Conservation (phyloP, 2,888 invertebrate genomes). For the Lithophane leautieri region DNA sequence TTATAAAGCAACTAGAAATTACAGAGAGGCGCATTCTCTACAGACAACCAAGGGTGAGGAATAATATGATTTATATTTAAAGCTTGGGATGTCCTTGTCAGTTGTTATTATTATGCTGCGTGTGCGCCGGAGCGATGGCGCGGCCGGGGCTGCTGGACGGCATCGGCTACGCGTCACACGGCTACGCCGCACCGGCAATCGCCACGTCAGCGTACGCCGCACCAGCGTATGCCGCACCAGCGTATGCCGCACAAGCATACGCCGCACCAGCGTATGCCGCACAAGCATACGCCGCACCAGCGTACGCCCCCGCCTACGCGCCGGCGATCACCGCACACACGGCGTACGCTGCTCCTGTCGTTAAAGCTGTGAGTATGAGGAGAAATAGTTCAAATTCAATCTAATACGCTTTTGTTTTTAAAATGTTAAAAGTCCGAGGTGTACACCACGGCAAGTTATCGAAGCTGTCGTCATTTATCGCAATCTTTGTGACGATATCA, state of each 20-base stretch:
- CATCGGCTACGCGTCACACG: conserved; percentile 60
- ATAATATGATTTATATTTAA: background rate
- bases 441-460: background rate
- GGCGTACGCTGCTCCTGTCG: conserved; percentile 55
- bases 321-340: conserved; percentile 60
- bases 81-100: conserved; percentile 52
- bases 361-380: conserved; percentile 70
- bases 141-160: conserved; percentile 59
- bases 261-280: conserved; percentile 54
- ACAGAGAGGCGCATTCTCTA: background rate
- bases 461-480: too few species aligned
- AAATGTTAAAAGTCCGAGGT: background rate
- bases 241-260: conserved; percentile 57
- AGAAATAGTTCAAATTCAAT: background rate
- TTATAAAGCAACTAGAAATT: background rate
- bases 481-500: background rate
- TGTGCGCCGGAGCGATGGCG: conserved; percentile 77
- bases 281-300: conserved; percentile 51
- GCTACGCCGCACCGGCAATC: conserved; percentile 56
- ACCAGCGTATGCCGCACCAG: conserved; percentile 66
- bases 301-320: conserved; percentile 53
- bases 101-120: conserved; percentile 84
- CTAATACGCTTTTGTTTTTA: background rate
- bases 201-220: conserved; percentile 56
- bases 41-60: background rate